Evolutionary conservation across 2,888 invertebrate genomes (phyloP).

Genomic region (Cheilosia vulpina): DNA sequence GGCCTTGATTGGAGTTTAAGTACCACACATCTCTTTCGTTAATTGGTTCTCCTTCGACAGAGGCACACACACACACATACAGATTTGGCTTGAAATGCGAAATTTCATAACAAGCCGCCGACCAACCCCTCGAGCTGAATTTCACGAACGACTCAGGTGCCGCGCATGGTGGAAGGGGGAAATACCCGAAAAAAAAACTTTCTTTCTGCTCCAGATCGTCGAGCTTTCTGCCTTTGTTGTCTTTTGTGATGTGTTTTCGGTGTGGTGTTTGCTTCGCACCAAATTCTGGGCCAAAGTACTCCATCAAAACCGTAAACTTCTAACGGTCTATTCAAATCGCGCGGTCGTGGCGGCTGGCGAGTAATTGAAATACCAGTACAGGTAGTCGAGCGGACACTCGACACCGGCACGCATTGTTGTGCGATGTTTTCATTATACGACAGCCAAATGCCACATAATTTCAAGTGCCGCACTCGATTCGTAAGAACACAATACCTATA

Average conservation of each 20-base stretch:
- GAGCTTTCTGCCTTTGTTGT: slow-evolving; percentile 25
- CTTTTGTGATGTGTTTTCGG: slow-evolving; percentile 10
- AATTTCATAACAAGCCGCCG: slow-evolving; percentile 45
- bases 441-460: slow-evolving; percentile 62
- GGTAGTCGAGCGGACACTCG: slow-evolving; percentile 26
- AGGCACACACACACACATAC: background rate
- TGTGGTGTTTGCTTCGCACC: slow-evolving; percentile 20
- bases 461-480: slow-evolving; percentile 38
- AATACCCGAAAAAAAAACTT: slow-evolving; percentile 30
- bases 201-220: slow-evolving; percentile 55
- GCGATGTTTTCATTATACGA: slow-evolving; percentile 57
- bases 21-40: slow-evolving; percentile 34
- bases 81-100: slow-evolving; percentile 12
- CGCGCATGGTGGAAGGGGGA: background rate
- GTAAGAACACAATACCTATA: slow-evolving; percentile 13
- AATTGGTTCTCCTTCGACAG: slow-evolving; percentile 14
- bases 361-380: slow-evolving; percentile 28
- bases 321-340: slow-evolving; percentile 62
- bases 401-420: slow-evolving; percentile 56
- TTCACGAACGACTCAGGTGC: slow-evolving; percentile 54
- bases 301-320: slow-evolving; percentile 77
- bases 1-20: slow-evolving; percentile 66
- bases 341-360: background rate
- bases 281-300: slow-evolving; percentile 79
- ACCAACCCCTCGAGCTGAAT: slow-evolving; percentile 26